These are phyloP conservation scores for Decapterus maruadsi DNA, from an alignment of 2,797 vertebrate species.

Conservation along the genomic window DNA sequence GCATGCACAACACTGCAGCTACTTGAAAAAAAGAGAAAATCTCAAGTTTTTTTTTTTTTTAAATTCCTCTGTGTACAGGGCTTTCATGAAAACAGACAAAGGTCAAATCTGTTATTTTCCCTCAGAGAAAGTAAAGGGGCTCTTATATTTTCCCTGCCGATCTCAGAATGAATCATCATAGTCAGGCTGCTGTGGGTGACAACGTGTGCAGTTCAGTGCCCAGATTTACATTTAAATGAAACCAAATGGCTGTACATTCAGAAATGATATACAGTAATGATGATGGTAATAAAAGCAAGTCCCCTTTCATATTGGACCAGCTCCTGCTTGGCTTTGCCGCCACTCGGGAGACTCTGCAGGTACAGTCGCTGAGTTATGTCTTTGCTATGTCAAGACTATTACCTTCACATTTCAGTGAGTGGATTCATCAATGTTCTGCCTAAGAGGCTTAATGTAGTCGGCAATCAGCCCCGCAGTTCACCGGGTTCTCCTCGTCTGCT, in stretches of 20 bases:
- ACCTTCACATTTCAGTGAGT: slow-evolving; percentile 72
- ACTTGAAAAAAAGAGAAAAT: slow-evolving; percentile 22
- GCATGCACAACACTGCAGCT: slow-evolving; percentile 23
- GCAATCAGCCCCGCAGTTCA: slow-evolving; percentile 59
- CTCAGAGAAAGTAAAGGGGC: slow-evolving; percentile 68
- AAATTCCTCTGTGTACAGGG: slow-evolving; percentile 31
- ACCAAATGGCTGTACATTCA: slow-evolving; percentile 85
- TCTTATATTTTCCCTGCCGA: slow-evolving; percentile 68
- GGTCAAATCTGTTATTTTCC: slow-evolving; percentile 81
- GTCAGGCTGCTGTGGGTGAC: slow-evolving; percentile 70
- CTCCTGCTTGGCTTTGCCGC: slow-evolving; percentile 64
- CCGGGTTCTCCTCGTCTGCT: slow-evolving; percentile 24
- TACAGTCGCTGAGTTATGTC: slow-evolving; percentile 75
- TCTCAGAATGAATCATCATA: slow-evolving; percentile 82
- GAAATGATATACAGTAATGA: slow-evolving; percentile 85
- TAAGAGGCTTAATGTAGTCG: slow-evolving; percentile 64
- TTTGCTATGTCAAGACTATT: slow-evolving; percentile 75
- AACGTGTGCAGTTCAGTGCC: slow-evolving; percentile 74
- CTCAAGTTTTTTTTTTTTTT: slow-evolving; percentile 39
- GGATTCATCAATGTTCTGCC: slow-evolving; percentile 69
- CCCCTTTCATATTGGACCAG: slow-evolving; percentile 69
- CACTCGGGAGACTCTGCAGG: slow-evolving; percentile 67
- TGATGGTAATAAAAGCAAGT: slow-evolving; percentile 83
- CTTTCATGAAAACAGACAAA: slow-evolving; percentile 70
- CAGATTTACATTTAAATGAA: slow-evolving; percentile 91